Percentiles rank a stretch among this genome's conserved stretches.
These are phyloP conservation scores for Bradypodion pumilum DNA, from an alignment of 2,797 vertebrate genomes.

Conservation along the genomic window DNA sequence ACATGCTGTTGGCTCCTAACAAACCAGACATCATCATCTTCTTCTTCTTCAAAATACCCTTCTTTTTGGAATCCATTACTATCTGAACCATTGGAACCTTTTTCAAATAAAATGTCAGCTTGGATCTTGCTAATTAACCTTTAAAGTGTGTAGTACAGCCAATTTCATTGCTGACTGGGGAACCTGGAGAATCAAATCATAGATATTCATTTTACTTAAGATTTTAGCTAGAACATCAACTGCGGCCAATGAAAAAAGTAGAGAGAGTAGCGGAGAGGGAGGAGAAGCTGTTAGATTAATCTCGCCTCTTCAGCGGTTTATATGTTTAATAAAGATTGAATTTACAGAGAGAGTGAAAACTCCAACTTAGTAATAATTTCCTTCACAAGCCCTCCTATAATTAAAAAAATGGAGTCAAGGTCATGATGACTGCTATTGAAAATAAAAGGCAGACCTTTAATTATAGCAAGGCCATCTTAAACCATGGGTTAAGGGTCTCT, in stretches of 20 bases:
- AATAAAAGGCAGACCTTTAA: constrained; percentile 66
- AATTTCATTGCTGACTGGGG: constrained; percentile 55
- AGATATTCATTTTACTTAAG: constrained; percentile 54
- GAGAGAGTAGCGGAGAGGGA: neutral
- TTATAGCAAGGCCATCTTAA: constrained; percentile 65
- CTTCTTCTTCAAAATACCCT: neutral
- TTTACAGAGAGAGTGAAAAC: constrained; percentile 54
- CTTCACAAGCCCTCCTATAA: constrained; percentile 64
- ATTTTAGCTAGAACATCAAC: constrained; percentile 49
- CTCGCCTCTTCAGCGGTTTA: constrained; percentile 63
- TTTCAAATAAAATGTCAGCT: constrained; percentile 65
- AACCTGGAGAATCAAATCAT: constrained; percentile 51
- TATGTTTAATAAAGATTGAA: constrained; percentile 65
- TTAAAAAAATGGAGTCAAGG: constrained; percentile 65
- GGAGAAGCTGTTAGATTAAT: constrained; percentile 50
- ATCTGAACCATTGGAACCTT: constrained; percentile 50
- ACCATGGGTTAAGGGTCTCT: constrained; percentile 67
- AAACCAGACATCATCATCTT: too few relatives aligned
- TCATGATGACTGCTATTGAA: constrained; percentile 62
- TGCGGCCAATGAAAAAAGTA: constrained; percentile 35
- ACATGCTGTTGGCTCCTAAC: too few relatives aligned
- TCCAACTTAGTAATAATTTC: constrained; percentile 68
- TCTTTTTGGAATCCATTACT: constrained; percentile 29
- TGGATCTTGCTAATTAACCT: constrained; percentile 68
- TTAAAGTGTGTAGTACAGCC: constrained; percentile 63